Conservation (phyloP, 2,797 vertebrate species). For the Astyanax mexicanus region DNA sequence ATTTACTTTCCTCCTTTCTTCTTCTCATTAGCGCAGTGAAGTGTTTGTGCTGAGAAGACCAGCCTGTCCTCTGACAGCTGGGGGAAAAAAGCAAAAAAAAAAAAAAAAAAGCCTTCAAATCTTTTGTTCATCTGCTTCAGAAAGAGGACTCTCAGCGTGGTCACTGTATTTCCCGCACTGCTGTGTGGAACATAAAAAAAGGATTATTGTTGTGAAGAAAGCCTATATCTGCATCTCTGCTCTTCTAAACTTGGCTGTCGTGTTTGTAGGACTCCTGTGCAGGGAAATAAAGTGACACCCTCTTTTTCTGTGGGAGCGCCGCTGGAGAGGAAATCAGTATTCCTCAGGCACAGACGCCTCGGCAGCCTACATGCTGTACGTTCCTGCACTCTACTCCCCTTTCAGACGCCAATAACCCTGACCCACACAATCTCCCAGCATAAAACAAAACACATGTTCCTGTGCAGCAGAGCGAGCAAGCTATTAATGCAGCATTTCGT, state of each 20-base stretch:
- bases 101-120: conserved; percentile 18
- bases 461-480: not conserved
- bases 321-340: conserved; percentile 38
- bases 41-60: not conserved
- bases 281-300: conserved; percentile 43
- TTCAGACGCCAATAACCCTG: conserved; percentile 21
- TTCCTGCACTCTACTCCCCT: conserved; percentile 11
- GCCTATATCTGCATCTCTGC: conserved; percentile 24
- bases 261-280: conserved; percentile 38
- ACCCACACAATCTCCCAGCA: conserved; percentile 7
- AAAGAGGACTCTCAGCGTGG: conserved; percentile 18
- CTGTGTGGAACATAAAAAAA: conserved; percentile 18
- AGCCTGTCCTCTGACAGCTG: not conserved
- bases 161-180: conserved; percentile 23
- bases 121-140: conserved; percentile 33
- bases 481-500: not conserved
- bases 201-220: conserved; percentile 28
- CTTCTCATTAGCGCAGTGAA: conserved; percentile 5
- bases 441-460: conserved; percentile 6
- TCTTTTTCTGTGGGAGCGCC: conserved; percentile 31
- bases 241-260: conserved; percentile 40
- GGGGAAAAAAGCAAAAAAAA: no score
- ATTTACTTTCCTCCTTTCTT: not conserved
- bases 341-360: conserved; percentile 19
- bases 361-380: conserved; percentile 28